Evolutionary conservation across 2,888 invertebrate species (phyloP), one percentile per base, ranked within the genome.

Genomic region (Lutraria lutraria): DNA sequence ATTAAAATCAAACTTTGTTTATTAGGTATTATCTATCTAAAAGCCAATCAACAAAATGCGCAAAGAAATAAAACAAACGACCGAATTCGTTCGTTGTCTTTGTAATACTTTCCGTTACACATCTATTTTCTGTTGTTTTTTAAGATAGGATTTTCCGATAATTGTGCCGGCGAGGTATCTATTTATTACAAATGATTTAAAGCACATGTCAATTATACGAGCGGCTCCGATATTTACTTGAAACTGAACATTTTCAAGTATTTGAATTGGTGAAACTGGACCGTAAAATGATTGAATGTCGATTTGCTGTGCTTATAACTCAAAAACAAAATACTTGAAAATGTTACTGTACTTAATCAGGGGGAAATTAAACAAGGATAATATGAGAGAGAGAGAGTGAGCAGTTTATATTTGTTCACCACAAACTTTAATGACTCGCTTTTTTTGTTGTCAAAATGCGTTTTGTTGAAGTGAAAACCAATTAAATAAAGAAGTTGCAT

Each of bases 181-280:
- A 76, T 34, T 76, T 76, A 76, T 76, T 76, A 76, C 76, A 34
- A 76, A 76, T 76, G 76, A 76, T 76, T 76, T 34, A 76, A 76
- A 76, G 76, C 25, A 25, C 16, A 31, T 76, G 76, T 76, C 76
- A 76, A 31, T 12, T 76, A 31, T 34, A 76, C 76, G 63, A 68
- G 63, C 63, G 63, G 63, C 25, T 68, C 25, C 63, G n/a, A 68
- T 68, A 25, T 68, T 68, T 68, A n/a, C 63, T 68, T 68, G 25
- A 68, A 68, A 68, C 63, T 2, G 63, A 76, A 34, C 31, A 76
- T 76, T 76, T 76, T 76, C 34, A 34, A 76, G 76, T 34, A 76
- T 31, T 76, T 76, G 6, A 76, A 76, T 16, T 34, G 76, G 31
- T 12, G 76, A 15, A 34, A 31, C 15, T 19, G 15, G 31, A 76